Evolutionary conservation across 2,888 invertebrate species (phyloP), one percentile per base, ranked within the genome.

Genomic region (Branchipolynoe longqiensis): DNA sequence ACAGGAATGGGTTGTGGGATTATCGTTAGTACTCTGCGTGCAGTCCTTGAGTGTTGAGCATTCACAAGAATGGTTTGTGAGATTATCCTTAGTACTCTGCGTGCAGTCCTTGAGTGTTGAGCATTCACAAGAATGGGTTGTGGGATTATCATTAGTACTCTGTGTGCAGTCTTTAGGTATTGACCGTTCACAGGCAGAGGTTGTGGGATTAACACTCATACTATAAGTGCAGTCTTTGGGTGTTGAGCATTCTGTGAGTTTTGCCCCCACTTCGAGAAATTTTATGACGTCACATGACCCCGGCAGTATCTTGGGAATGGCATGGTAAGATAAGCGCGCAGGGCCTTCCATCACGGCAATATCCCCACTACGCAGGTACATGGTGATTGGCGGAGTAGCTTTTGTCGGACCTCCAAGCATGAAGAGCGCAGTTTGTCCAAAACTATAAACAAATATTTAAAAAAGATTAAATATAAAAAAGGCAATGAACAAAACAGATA

Each of bases 381-480:
- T 86, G 0, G 95, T 92, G 18, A 90, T 86, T 1, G 93, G 93
- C 40, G 91, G 89, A 22, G 88, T 90, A 36, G 91, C 92, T 90
- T 96, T 96, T 0, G 95, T 95, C 89, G 93, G 93, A 0, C 98
- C 98, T 31, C 99, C 99, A 89, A 99, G 95, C 56, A 99, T 95
- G 94, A 99, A 99, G 91, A 99, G 95, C 22, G 98, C 98, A 84
- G 97, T 96, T 94, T 98, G 98, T 0, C 99, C 99, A 94, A 99
- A 98, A 94, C 99, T 99, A 73, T 28, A 31, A 48, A 18, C 48
- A 48, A 48, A 48, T 48, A n/a, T n/a, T n/a, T n/a, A n/a, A n/a
- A n/a, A n/a, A n/a, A n/a, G n/a, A n/a, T n/a, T n/a, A n/a, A n/a
- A n/a, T n/a, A n/a, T n/a, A n/a, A n/a, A n/a, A n/a, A n/a, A n/a